Evolutionary conservation across 2,797 vertebrate species (phyloP), one percentile per base, ranked within the genome.

Genomic region (Bryconaethiops microstoma): DNA sequence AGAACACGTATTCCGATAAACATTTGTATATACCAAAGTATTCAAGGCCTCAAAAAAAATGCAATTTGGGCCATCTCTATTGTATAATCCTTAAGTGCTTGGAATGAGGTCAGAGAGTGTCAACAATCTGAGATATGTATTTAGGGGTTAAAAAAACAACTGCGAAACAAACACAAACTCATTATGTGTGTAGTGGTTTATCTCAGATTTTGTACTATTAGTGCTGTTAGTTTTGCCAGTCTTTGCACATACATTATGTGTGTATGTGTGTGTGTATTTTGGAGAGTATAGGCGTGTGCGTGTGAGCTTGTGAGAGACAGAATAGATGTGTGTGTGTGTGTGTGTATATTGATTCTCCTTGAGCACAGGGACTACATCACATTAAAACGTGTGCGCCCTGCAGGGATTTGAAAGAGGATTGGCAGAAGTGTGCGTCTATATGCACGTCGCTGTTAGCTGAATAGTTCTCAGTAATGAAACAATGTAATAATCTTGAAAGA

Each of bases 321-420:
- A 8, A 54, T 54, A 62, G 21, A 0, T 19, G 82, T 77, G 81
- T 85, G 78, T 83, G 54, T 87, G 87, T 90, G 0, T 19, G 82
- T 77, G 81, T 85, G 78, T 83, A 54, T 87, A 87, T 90, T 23
- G 84, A 88, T 86, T 86, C 81, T 82, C 86, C 86, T 88, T 90
- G 82, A 84, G 81, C 50, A 60, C 60, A 81, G 72, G 3, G 67
- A 2, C 72, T 87, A 87, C 88, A 87, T 52, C 79, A 62, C 54
- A 55, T 83, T 83, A 74, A 78, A 78, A 59, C 42, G 35, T 52
- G 13, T 23, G 29, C 42, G 14, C 67, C 73, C 74, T 59, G n/a
- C 54, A 48, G 76, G 72, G 62, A 68, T 67, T 50, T 64, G 57
- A 65, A 50, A 74, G 64, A 69, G 71, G 59, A 80, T 75, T 71